These are phyloP conservation scores for Tachycineta bicolor DNA, from an alignment of 2,113 vertebrate genomes.

Conservation along the genomic window DNA sequence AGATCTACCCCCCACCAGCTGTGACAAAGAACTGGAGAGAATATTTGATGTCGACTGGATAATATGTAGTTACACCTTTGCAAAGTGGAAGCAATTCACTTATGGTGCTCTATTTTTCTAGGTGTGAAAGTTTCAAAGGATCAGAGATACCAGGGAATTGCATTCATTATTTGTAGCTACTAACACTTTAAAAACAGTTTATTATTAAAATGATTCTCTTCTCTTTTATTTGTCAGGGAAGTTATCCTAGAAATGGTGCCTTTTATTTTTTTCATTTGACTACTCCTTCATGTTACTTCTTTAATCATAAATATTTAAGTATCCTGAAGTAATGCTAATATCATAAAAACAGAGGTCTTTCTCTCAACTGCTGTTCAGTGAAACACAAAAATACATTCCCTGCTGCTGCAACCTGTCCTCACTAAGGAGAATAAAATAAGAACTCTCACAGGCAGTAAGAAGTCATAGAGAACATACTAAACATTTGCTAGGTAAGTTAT, in stretches of 20 bases:
- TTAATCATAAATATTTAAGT: slow-evolving; percentile 16
- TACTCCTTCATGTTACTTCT: neutral
- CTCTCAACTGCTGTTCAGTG: neutral
- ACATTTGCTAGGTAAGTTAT: neutral
- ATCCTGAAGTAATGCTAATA: neutral
- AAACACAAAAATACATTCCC: neutral
- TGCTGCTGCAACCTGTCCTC: neutral
- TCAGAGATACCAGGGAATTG: neutral
- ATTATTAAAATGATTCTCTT: neutral
- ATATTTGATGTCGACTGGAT: neutral
- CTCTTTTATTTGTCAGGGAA: neutral
- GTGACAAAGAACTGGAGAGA: fast-evolving
- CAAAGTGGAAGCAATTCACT: neutral
- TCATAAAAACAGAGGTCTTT: neutral
- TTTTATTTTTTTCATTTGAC: neutral
- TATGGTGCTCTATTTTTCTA: neutral
- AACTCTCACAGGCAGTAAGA: neutral
- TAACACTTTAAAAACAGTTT: neutral
- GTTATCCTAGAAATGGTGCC: neutral
- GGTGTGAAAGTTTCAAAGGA: neutral
- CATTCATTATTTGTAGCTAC: neutral
- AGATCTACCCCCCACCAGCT: neutral
- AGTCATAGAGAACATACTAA: neutral
- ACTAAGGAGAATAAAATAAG: neutral
- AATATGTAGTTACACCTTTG: neutral